Conservation (phyloP, 2,113 vertebrate genomes). For the Callospermophilus lateralis region DNA sequence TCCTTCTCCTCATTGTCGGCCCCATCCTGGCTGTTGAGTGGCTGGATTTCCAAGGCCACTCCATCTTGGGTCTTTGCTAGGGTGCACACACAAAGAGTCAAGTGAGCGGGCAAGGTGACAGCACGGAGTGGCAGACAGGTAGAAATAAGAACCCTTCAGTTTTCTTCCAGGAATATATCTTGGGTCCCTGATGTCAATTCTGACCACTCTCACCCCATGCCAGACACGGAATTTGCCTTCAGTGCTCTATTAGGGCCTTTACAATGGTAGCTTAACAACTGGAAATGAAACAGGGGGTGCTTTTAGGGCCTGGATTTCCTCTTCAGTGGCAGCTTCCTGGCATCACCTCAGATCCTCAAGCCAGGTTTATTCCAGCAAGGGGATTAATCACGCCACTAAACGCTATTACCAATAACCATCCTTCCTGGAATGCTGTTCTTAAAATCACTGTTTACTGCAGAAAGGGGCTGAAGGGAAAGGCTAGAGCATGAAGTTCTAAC, state of each 20-base stretch:
- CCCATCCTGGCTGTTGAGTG: conserved; percentile 97
- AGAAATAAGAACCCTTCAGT: background rate
- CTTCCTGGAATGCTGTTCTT: conserved; percentile 55
- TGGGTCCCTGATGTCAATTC: background rate
- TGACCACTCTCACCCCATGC: background rate
- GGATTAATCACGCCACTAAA: background rate
- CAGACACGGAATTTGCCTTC: background rate
- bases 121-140: background rate
- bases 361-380: conserved; percentile 26
- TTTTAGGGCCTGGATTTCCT: background rate
- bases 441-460: conserved; percentile 44
- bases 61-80: conserved; percentile 98
- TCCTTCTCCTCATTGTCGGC: conserved; percentile 95
- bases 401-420: background rate
- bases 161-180: background rate
- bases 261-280: background rate
- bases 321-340: conserved; percentile 46
- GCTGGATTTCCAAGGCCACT: conserved; percentile 97
- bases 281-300: background rate
- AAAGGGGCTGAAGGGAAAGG: conserved; percentile 17
- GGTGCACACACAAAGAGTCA: conserved; percentile 79
- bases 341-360: background rate
- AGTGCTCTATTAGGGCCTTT: background rate
- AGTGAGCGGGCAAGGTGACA: background rate
- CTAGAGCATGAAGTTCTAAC: background rate